Evolutionary conservation across 2,113 vertebrate genomes (phyloP).

Genomic region (Onychorhynchus coronatus): DNA sequence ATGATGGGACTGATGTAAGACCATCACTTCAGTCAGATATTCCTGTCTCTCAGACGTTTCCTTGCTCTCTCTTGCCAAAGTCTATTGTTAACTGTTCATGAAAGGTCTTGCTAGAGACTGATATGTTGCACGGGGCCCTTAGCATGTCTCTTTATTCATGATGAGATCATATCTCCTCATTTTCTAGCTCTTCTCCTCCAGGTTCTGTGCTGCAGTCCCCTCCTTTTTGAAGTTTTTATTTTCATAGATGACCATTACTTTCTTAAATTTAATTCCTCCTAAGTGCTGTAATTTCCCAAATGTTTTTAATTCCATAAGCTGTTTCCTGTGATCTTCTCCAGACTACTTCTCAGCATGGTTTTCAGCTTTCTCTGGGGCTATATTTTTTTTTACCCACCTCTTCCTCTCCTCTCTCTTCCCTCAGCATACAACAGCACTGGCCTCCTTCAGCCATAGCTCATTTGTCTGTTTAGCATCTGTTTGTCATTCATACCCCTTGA

Average conservation of each 20-base stretch:
- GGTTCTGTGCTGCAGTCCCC: conserved; percentile 17
- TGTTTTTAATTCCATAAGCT: conserved; percentile 63
- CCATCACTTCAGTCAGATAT: conserved; percentile 25
- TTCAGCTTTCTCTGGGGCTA: conserved; percentile 56
- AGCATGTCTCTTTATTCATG: background rate
- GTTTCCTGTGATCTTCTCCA: conserved; percentile 62
- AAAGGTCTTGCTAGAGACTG: background rate
- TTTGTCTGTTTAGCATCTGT: conserved; percentile 72
- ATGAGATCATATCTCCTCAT: conserved; percentile 28
- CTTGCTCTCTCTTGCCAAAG: conserved; percentile 2
- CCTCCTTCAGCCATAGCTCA: conserved; percentile 65
- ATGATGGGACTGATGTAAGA: conserved; percentile 4
- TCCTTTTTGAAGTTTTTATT: conserved; percentile 46
- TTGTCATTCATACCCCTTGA: conserved; percentile 69
- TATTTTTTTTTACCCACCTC: conserved; percentile 61
- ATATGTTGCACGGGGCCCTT: background rate
- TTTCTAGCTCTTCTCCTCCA: conserved; percentile 37
- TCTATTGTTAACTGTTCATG: conserved; percentile 24
- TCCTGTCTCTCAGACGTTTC: background rate
- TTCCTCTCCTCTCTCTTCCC: conserved; percentile 57
- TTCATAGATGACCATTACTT: conserved; percentile 51
- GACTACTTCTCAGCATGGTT: conserved; percentile 49
- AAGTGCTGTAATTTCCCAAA: conserved; percentile 56
- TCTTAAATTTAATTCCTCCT: conserved; percentile 58
- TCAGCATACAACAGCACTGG: conserved; percentile 38